phyloP scores from a whole-genome alignment of 2,888 invertebrate genomes.

The Drosophila mulleri region DNA sequence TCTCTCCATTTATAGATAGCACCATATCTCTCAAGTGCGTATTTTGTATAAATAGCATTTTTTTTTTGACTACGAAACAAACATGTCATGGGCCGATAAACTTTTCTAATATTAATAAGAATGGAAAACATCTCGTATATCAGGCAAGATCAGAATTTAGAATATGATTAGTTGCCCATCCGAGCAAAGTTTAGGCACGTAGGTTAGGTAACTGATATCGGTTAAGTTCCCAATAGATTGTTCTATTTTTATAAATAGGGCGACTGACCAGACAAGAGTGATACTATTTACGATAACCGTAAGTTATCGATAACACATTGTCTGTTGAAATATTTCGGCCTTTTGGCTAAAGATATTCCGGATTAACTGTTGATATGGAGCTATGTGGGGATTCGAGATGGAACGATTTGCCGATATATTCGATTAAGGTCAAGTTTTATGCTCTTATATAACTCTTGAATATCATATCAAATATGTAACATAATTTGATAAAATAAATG shows the following conservation, averaged over 20 bases:
- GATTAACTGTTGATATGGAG: no score
- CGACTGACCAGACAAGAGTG: neutral
- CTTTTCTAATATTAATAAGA: neutral
- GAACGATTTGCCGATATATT: no score
- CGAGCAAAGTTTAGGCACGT: conserved; percentile 27
- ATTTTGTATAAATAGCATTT: conserved; percentile 43
- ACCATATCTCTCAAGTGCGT: conserved; percentile 52
- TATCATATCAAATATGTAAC: neutral
- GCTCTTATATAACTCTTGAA: neutral
- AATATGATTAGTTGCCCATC: conserved; percentile 10
- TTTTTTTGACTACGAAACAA: conserved; percentile 17
- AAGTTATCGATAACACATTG: neutral
- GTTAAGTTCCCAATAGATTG: neutral
- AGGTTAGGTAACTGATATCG: neutral
- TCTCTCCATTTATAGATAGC: conserved; percentile 30
- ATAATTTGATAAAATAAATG: neutral
- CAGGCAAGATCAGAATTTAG: neutral
- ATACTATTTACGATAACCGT: neutral
- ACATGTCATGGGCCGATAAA: conserved; percentile 40
- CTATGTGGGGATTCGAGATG: no score
- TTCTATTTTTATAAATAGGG: neutral
- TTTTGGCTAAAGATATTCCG: no score
- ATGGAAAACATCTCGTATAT: conserved; percentile 2
- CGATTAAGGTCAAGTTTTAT: no score
- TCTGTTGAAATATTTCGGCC: no score